Percentiles rank a stretch among this genome's conserved stretches.
phyloP scores from a whole-genome alignment of 2,113 vertebrate species.

The Hemiprocne comata region DNA sequence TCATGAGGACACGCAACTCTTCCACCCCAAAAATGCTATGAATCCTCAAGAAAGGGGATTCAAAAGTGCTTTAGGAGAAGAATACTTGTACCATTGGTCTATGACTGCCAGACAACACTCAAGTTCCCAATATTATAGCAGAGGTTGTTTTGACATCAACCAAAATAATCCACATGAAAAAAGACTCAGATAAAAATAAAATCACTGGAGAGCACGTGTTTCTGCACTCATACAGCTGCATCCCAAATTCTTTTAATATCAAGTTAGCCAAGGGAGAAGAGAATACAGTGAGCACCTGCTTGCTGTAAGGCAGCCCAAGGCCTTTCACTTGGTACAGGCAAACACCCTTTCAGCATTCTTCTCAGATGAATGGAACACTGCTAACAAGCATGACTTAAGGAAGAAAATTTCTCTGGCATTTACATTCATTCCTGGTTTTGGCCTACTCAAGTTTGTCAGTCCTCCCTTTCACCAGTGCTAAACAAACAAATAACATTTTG shows the following conservation, averaged over 20 bases:
- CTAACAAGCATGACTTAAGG: neutral
- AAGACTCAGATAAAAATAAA: neutral
- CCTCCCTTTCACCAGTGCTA: neutral
- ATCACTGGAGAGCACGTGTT: neutral
- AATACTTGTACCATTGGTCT: neutral
- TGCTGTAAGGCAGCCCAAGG: neutral
- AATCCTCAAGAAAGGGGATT: neutral
- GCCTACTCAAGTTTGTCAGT: neutral
- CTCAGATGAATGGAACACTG: neutral
- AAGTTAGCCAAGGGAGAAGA: neutral
- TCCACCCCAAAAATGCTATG: neutral
- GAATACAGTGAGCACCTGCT: neutral
- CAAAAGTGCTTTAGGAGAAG: neutral
- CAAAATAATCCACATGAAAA: neutral
- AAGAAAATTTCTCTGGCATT: neutral
- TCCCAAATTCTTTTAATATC: neutral
- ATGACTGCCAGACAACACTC: neutral
- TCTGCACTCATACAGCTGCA: neutral
- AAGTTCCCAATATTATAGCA: neutral
- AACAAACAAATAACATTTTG: neutral
- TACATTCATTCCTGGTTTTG: rapidly evolving
- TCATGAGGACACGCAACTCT: neutral
- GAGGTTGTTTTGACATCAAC: neutral
- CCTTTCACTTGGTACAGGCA: neutral
- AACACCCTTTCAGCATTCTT: neutral